phyloP scores from a whole-genome alignment of 2,888 invertebrate genomes.

The Metellina segmentata region DNA sequence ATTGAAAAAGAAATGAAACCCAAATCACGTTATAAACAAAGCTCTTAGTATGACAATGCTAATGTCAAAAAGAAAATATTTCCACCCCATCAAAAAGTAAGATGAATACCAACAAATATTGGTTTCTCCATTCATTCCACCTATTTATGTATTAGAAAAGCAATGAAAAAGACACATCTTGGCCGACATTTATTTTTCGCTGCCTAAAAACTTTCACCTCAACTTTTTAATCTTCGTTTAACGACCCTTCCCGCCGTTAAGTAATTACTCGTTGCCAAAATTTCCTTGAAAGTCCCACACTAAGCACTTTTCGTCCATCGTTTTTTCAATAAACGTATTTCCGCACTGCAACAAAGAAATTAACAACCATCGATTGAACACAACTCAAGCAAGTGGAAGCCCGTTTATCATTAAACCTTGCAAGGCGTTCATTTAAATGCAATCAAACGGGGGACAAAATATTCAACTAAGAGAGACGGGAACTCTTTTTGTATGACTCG shows the following conservation, averaged over 20 bases:
- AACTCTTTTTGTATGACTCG: too few relatives aligned
- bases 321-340: background rate
- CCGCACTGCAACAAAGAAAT: background rate
- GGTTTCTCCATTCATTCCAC: background rate
- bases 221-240: background rate
- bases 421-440: too few relatives aligned
- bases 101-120: background rate
- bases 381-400: background rate
- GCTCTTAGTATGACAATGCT: too few relatives aligned
- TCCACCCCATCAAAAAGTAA: too few relatives aligned
- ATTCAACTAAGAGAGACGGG: too few relatives aligned
- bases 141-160: background rate
- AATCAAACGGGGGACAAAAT: too few relatives aligned
- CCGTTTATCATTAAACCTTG: too few relatives aligned
- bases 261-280: background rate
- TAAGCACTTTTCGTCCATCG: background rate
- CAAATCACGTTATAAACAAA: too few relatives aligned
- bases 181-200: background rate
- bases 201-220: background rate
- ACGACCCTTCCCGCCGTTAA: background rate
- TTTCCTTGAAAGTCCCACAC: background rate
- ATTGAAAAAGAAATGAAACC: too few relatives aligned
- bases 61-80: too few relatives aligned
- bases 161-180: background rate
- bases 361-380: background rate